Conservation (phyloP, 1,140 invertebrate genomes). For the Lordiphosa collinella region DNA sequence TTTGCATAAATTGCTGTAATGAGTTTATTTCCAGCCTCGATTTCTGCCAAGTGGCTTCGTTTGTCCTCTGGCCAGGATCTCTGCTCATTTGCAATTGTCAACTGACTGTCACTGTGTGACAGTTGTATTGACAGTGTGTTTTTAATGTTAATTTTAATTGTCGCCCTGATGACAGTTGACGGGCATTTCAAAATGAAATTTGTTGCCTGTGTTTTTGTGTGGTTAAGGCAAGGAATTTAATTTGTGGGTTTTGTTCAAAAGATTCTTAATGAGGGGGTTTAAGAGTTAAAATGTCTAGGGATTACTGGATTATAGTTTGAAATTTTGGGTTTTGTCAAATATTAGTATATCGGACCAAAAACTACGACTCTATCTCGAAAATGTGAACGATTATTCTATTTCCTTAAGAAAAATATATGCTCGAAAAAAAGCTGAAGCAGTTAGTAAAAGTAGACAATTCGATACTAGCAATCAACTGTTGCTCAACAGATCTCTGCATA, state of each 20-base stretch:
- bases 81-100: slow-evolving; percentile 64
- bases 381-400: too few relatives aligned
- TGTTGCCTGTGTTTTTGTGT: slow-evolving; percentile 26
- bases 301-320: too few relatives aligned
- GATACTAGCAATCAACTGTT: too few relatives aligned
- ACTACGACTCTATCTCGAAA: too few relatives aligned
- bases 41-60: slow-evolving; percentile 53
- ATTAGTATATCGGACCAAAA: too few relatives aligned
- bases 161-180: slow-evolving; percentile 40
- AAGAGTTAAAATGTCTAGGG: too few relatives aligned
- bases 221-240: slow-evolving; percentile 26
- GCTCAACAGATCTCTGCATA: too few relatives aligned
- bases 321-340: too few relatives aligned
- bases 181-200: slow-evolving; percentile 21
- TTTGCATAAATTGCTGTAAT: slow-evolving; percentile 79
- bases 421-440: too few relatives aligned
- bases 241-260: slow-evolving; percentile 9
- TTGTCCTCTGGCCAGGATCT: slow-evolving; percentile 20
- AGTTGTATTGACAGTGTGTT: slow-evolving; percentile 69
- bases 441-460: too few relatives aligned
- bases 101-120: slow-evolving; percentile 56
- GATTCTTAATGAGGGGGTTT: too few relatives aligned
- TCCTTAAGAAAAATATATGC: too few relatives aligned
- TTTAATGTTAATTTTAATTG: slow-evolving; percentile 71
- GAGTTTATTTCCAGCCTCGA: slow-evolving; percentile 57